A percentile compares a stretch with the other conserved stretches of the same genome.
Evolutionary conservation across 2,888 invertebrate genomes (phyloP).

Genomic region (Philaethria dido): DNA sequence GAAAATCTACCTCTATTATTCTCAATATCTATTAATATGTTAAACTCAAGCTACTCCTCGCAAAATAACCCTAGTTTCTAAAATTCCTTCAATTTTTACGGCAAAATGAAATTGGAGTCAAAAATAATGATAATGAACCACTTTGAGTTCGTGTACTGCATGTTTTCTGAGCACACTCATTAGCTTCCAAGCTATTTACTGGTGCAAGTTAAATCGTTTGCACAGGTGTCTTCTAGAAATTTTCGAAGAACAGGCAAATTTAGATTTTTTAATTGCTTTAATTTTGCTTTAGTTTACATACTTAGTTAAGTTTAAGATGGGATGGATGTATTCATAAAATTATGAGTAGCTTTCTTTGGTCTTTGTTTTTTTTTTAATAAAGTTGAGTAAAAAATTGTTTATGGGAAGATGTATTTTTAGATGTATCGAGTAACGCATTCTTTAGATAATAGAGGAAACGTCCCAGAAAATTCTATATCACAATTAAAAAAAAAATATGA

Average conservation of each 20-base stretch:
- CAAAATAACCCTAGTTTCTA: slow-evolving; percentile 14
- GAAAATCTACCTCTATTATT: too few relatives aligned
- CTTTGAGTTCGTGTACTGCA: slow-evolving; percentile 31
- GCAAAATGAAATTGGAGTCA: slow-evolving; percentile 30
- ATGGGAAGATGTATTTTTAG: too few relatives aligned
- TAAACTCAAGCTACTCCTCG: background rate
- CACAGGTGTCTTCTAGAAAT: slow-evolving; percentile 34
- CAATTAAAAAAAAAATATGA: too few relatives aligned
- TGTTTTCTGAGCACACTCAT: slow-evolving; percentile 45
- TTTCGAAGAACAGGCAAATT: slow-evolving; percentile 26
- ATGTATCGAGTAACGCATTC: too few relatives aligned
- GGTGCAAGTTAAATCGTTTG: slow-evolving; percentile 41
- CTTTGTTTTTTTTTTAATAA: too few relatives aligned
- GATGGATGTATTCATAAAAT: background rate
- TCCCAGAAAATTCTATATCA: too few relatives aligned
- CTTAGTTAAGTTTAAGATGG: background rate
- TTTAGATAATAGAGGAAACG: too few relatives aligned
- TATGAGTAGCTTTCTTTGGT: background rate
- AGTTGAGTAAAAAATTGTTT: too few relatives aligned
- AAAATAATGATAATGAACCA: slow-evolving; percentile 38
- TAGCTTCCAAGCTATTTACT: slow-evolving; percentile 41
- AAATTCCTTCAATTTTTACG: slow-evolving; percentile 28
- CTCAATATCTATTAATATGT: background rate
- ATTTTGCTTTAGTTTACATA: background rate
- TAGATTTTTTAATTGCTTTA: slow-evolving; percentile 22